phyloP scores from a whole-genome alignment of 1,140 invertebrate genomes.

The Heliothis subflexa region DNA sequence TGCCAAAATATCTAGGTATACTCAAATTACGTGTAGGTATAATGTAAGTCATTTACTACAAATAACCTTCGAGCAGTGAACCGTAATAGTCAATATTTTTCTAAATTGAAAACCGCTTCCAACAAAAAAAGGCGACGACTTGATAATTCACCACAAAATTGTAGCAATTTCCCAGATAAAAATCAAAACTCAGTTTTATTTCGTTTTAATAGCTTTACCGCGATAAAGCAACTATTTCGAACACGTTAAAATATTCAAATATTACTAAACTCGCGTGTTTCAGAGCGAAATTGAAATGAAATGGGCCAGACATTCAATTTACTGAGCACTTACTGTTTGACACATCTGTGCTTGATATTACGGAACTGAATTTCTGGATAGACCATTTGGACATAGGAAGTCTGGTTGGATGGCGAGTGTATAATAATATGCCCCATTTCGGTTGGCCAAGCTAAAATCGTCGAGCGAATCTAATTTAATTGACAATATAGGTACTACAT shows the following conservation, averaged over 20 bases:
- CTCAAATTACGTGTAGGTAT: too few species aligned
- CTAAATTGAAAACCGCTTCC: too few species aligned
- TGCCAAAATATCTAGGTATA: too few species aligned
- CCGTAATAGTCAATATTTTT: too few species aligned
- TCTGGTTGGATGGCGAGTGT: background rate
- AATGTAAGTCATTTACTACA: too few species aligned
- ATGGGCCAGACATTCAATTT: background rate
- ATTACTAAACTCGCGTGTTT: background rate
- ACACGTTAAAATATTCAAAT: conserved; percentile 3
- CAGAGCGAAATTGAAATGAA: conserved; percentile 1
- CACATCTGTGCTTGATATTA: background rate
- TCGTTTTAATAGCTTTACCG: background rate
- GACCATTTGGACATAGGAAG: conserved; percentile 1
- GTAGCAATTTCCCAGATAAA: background rate
- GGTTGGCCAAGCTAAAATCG: background rate
- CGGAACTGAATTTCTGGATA: background rate
- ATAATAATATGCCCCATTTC: background rate
- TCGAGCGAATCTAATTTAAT: background rate
- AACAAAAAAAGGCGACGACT: background rate
- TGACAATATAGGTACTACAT: too few species aligned
- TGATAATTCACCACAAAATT: background rate
- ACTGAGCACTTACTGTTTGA: conserved; percentile 3
- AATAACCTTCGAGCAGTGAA: too few species aligned
- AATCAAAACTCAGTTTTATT: background rate
- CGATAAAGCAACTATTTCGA: background rate